Conservation (phyloP, 2,888 invertebrate genomes). For the Mantis religiosa region DNA sequence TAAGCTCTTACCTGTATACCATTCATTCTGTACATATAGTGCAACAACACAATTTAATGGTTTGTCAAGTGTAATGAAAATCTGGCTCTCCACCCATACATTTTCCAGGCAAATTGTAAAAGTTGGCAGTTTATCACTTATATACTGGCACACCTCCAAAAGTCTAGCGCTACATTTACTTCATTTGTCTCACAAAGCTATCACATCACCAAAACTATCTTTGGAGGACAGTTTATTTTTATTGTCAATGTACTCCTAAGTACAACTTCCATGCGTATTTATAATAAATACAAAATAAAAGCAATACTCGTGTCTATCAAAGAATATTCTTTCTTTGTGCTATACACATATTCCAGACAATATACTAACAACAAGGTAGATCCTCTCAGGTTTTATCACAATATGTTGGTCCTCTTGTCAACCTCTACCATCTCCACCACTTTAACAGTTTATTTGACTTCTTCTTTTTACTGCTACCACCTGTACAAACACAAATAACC, state of each 20-base stretch:
- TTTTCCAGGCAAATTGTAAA: too few relatives aligned
- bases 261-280: not conserved
- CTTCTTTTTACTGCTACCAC: conserved; percentile 21
- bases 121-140: too few relatives aligned
- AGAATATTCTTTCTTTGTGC: not conserved
- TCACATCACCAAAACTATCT: too few relatives aligned
- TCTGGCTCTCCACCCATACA: too few relatives aligned
- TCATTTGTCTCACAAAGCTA: too few relatives aligned
- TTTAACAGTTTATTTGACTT: conserved; percentile 30
- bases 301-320: not conserved
- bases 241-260: not conserved
- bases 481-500: conserved; percentile 21
- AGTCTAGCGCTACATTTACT: too few relatives aligned
- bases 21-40: too few relatives aligned
- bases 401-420: not conserved
- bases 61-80: too few relatives aligned
- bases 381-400: not conserved
- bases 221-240: not conserved
- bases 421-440: conserved; percentile 32
- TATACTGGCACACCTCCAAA: too few relatives aligned
- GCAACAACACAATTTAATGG: too few relatives aligned
- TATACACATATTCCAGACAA: not conserved
- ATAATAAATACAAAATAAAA: not conserved
- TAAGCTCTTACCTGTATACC: too few relatives aligned
- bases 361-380: not conserved